These are phyloP conservation scores for Philypnodon macrostomus DNA, from an alignment of 2,797 vertebrate species.

Conservation along the genomic window DNA sequence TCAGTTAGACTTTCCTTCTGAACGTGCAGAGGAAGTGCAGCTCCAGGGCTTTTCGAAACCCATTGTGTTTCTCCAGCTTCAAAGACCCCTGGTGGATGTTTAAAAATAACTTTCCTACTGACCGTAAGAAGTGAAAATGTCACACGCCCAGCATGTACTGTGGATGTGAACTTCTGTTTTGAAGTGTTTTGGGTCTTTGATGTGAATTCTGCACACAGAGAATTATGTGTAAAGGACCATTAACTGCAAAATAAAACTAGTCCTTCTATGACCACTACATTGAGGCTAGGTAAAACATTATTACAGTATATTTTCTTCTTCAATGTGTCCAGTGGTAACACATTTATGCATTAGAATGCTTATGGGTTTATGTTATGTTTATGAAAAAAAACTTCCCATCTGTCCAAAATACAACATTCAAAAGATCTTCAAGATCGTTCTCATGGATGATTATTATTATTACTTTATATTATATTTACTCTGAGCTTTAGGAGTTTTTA, in stretches of 20 bases:
- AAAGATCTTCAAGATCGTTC: too few relatives aligned
- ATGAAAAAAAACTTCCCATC: too few relatives aligned
- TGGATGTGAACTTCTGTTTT: constrained; percentile 21
- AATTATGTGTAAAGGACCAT: constrained; percentile 13
- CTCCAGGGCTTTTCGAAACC: constrained; percentile 14
- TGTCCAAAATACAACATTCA: too few relatives aligned
- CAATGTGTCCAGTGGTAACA: too few relatives aligned
- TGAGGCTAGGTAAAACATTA: too few relatives aligned
- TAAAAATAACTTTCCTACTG: constrained; percentile 55
- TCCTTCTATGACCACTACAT: too few relatives aligned
- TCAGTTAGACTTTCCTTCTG: constrained; percentile 19
- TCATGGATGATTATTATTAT: too few relatives aligned
- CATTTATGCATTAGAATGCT: too few relatives aligned
- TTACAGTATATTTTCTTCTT: too few relatives aligned
- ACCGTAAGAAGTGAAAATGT: constrained; percentile 43
- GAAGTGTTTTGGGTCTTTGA: constrained; percentile 8
- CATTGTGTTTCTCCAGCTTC: constrained; percentile 47
- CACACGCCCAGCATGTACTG: constrained; percentile 44
- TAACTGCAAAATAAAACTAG: constrained; percentile 3
- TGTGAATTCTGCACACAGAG: constrained; percentile 5
- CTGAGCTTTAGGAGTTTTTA: too few relatives aligned
- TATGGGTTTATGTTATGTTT: too few relatives aligned
- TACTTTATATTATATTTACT: too few relatives aligned
- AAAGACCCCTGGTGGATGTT: constrained; percentile 46
- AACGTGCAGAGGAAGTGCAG: constrained; percentile 14